phyloP scores from a whole-genome alignment of 1,140 invertebrate genomes.

The Scylla paramamosain region DNA sequence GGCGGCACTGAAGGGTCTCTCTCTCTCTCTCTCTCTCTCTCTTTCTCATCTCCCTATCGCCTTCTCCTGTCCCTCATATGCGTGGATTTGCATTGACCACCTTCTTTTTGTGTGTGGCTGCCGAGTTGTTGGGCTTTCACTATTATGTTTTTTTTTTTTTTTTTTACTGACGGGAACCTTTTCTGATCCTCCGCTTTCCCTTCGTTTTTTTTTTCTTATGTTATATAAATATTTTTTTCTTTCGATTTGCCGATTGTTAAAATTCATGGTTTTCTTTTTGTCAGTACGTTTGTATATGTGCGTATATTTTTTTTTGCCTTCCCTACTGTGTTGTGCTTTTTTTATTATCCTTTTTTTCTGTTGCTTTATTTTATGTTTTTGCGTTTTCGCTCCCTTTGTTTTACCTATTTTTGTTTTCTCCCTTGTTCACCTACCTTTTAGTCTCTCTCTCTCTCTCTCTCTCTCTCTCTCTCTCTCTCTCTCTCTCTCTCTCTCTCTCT shows the following conservation, averaged over 20 bases:
- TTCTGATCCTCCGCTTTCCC: not conserved
- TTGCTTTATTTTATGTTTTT: too few relatives aligned
- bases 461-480: not conserved
- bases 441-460: too few relatives aligned
- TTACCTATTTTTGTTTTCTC: too few relatives aligned
- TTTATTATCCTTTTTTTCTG: too few relatives aligned
- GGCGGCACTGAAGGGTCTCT: not conserved
- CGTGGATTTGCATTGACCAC: not conserved
- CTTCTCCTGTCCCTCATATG: not conserved
- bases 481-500: conserved; percentile 20
- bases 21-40: not conserved
- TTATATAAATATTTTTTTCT: not conserved
- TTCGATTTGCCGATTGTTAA: too few relatives aligned
- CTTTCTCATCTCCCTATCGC: not conserved
- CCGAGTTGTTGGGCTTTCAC: too few relatives aligned
- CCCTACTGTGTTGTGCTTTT: too few relatives aligned
- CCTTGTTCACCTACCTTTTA: too few relatives aligned
- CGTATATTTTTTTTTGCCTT: too few relatives aligned
- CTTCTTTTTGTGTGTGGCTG: not conserved
- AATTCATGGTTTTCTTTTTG: not conserved
- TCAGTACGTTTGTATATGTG: not conserved
- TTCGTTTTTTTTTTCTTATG: not conserved
- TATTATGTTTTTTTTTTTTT: not conserved
- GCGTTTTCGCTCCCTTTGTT: too few relatives aligned
- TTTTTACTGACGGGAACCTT: not conserved